Percentiles rank a stretch among this genome's conserved stretches.
phyloP scores from a whole-genome alignment of 2,888 invertebrate genomes.

The Drosophila sordidula region DNA sequence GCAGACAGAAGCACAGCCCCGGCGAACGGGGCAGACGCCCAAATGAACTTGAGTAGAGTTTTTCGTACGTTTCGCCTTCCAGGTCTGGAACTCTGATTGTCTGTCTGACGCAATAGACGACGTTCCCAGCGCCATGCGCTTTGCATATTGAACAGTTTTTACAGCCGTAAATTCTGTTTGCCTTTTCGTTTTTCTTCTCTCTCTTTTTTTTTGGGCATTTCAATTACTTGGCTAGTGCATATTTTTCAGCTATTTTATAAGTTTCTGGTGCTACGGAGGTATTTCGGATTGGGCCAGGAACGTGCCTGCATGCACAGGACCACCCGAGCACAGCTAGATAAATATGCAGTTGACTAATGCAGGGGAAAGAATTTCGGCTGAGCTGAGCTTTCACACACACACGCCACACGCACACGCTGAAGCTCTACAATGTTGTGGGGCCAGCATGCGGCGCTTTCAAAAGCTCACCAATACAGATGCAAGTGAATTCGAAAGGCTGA shows the following conservation, averaged over 20 bases:
- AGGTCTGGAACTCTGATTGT: not conserved
- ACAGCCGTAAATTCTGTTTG: conserved; percentile 2
- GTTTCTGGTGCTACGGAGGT: conserved; percentile 13
- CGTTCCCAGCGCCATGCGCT: conserved; percentile 47
- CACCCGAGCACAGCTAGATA: conserved; percentile 12
- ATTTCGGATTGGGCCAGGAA: conserved; percentile 24
- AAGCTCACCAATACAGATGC: conserved; percentile 34
- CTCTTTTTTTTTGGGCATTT: conserved; percentile 19
- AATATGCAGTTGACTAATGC: not conserved
- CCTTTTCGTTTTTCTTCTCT: conserved; percentile 14
- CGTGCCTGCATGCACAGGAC: conserved; percentile 42
- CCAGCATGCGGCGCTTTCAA: conserved; percentile 17
- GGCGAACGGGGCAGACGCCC: conserved; percentile 46
- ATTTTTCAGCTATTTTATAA: conserved; percentile 32
- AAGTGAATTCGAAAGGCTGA: conserved; percentile 13
- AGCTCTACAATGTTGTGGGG: not conserved
- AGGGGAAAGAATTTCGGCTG: not conserved
- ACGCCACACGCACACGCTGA: not conserved
- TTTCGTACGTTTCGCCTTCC: conserved; percentile 36
- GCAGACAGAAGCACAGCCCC: conserved; percentile 72
- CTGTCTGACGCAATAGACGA: conserved; percentile 57
- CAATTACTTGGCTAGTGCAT: conserved; percentile 7
- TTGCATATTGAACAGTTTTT: conserved; percentile 61
- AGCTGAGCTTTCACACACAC: conserved; percentile 19
- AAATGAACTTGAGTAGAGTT: conserved; percentile 64